Evolutionary conservation across 2,113 vertebrate genomes (phyloP).

Genomic region (Copsychus sechellarum): DNA sequence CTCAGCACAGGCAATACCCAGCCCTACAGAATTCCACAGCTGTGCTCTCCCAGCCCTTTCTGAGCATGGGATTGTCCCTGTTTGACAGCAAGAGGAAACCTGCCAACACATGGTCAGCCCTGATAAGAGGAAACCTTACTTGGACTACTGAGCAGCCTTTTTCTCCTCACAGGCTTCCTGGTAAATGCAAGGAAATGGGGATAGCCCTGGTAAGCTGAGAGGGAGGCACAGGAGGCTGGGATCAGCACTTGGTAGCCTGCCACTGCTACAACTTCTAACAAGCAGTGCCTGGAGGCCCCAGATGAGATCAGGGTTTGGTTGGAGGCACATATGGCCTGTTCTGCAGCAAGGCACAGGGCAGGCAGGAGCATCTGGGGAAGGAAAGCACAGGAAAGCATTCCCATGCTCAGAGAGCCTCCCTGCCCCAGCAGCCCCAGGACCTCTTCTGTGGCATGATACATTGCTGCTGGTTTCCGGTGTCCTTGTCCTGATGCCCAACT

Average conservation of each 20-base stretch:
- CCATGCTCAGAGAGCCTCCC: background rate
- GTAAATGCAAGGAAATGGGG: background rate
- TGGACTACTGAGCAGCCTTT: background rate
- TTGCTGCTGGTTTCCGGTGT: fast-evolving
- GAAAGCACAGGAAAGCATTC: background rate
- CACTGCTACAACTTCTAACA: background rate
- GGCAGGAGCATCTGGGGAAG: background rate
- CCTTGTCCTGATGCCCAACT: background rate
- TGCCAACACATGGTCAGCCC: background rate
- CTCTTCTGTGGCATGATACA: background rate
- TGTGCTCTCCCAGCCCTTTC: background rate
- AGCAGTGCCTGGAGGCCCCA: background rate
- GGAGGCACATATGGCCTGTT: background rate
- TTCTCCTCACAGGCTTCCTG: background rate
- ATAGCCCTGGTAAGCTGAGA: background rate
- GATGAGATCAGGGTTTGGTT: background rate
- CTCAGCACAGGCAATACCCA: background rate
- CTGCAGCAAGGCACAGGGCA: background rate
- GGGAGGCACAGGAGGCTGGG: background rate
- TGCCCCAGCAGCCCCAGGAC: background rate
- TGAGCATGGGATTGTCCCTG: background rate
- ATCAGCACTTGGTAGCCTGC: background rate
- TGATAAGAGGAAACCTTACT: conserved; percentile 28
- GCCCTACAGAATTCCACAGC: background rate
- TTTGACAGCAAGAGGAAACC: conserved; percentile 36